Conservation (phyloP, 1,140 invertebrate genomes). For the Bombus turneri region DNA sequence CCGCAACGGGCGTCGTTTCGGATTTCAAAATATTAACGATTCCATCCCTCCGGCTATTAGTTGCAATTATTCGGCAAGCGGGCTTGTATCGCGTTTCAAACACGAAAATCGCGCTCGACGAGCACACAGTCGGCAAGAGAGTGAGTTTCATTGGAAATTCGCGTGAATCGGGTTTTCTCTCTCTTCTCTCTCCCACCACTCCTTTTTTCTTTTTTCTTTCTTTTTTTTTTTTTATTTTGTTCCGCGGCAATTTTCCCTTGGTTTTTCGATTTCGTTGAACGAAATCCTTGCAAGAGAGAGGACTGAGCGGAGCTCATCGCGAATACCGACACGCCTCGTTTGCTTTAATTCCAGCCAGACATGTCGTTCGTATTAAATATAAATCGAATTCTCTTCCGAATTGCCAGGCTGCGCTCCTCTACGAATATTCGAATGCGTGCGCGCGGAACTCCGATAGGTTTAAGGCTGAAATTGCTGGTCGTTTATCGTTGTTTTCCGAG, state of each 20-base stretch:
- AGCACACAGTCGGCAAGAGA: background rate
- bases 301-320: slow-evolving; percentile 51
- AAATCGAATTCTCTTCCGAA: slow-evolving; percentile 64
- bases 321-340: slow-evolving; percentile 64
- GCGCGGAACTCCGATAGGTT: background rate
- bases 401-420: slow-evolving; percentile 40
- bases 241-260: slow-evolving; percentile 7
- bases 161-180: background rate
- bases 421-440: slow-evolving; percentile 40
- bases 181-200: background rate
- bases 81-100: slow-evolving; percentile 24
- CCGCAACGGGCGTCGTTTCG: slow-evolving; percentile 36
- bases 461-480: background rate
- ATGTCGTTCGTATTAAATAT: slow-evolving; percentile 65
- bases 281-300: slow-evolving; percentile 46
- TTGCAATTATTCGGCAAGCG: slow-evolving; percentile 40
- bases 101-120: slow-evolving; percentile 20
- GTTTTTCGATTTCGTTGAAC: slow-evolving; percentile 42
- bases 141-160: background rate
- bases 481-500: too few species aligned
- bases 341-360: slow-evolving; percentile 63
- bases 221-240: background rate
- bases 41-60: slow-evolving; percentile 40
- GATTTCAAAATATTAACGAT: slow-evolving; percentile 55
- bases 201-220: background rate